A percentile compares a stretch with the other conserved stretches of the same genome.
Conservation (phyloP, 2,113 vertebrate species). For the Elachura formosa region DNA sequence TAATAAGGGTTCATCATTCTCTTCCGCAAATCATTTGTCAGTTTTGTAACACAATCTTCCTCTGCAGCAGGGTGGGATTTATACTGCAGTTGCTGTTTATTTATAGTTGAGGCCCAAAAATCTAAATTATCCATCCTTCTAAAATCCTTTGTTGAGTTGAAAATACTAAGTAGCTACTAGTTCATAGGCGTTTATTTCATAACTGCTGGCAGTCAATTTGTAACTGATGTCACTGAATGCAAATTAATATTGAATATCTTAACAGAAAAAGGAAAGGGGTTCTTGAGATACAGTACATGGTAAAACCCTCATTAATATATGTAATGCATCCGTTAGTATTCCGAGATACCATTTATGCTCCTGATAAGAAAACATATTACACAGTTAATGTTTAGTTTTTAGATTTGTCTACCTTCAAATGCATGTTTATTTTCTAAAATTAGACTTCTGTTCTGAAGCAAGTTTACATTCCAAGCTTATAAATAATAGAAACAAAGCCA, state of each 20-base stretch:
- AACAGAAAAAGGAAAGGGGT: slow-evolving; percentile 41
- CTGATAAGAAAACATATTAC: slow-evolving; percentile 46
- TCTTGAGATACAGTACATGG: not conserved
- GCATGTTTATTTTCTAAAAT: slow-evolving; percentile 63
- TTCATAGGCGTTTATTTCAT: slow-evolving; percentile 59
- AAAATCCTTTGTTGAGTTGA: slow-evolving; percentile 44
- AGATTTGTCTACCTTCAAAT: slow-evolving; percentile 43
- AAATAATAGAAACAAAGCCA: slow-evolving; percentile 25
- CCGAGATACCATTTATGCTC: slow-evolving; percentile 22
- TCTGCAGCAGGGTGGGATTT: slow-evolving; percentile 48
- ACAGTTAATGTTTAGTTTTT: slow-evolving; percentile 42
- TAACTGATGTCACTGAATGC: slow-evolving; percentile 40
- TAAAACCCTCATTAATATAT: slow-evolving; percentile 18
- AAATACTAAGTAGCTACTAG: slow-evolving; percentile 56
- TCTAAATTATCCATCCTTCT: slow-evolving; percentile 59
- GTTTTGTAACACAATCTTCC: slow-evolving; percentile 46
- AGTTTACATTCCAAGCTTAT: not conserved
- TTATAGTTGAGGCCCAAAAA: slow-evolving; percentile 47
- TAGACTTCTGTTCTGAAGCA: slow-evolving; percentile 37
- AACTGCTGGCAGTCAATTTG: slow-evolving; percentile 56
- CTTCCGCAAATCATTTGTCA: slow-evolving; percentile 71
- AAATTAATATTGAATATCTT: slow-evolving; percentile 64
- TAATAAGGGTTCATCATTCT: slow-evolving; percentile 72
- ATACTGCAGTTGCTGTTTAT: slow-evolving; percentile 46
- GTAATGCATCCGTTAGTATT: slow-evolving; percentile 1